Percentiles rank a stretch among this genome's conserved stretches.
Evolutionary conservation across 2,888 invertebrate species (phyloP).

Genomic region (Ophion costatus): DNA sequence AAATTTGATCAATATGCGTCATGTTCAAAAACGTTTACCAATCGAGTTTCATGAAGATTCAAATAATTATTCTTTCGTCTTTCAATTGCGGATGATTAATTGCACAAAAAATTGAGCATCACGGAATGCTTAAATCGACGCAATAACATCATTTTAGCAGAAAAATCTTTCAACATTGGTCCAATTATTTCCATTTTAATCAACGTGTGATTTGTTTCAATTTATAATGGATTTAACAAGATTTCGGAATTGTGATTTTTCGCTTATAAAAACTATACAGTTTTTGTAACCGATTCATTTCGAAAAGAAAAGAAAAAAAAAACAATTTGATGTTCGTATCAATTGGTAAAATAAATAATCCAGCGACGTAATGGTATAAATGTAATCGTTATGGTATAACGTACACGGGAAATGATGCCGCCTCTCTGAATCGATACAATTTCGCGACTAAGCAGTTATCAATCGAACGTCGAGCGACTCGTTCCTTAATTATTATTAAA

Average conservation of each 20-base stretch:
- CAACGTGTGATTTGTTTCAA: background rate
- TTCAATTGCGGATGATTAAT: no score
- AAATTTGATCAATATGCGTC: no score
- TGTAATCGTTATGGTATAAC: constrained; percentile 53
- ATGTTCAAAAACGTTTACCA: no score
- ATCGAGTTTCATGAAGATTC: no score
- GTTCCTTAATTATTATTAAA: constrained; percentile 28
- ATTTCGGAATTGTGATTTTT: constrained; percentile 8
- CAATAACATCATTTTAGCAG: background rate
- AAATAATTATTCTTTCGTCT: no score
- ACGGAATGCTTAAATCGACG: background rate
- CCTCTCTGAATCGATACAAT: constrained; percentile 52
- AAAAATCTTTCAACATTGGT: background rate
- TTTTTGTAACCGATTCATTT: constrained; percentile 10
- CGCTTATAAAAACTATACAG: constrained; percentile 1
- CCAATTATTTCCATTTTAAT: constrained; percentile 9
- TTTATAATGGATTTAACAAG: background rate
- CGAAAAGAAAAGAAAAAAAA: background rate
- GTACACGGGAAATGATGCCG: constrained; percentile 46
- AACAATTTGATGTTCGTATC: constrained; percentile 5
- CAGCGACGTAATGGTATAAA: constrained; percentile 29
- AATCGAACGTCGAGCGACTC: constrained; percentile 28
- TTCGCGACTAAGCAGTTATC: constrained; percentile 38
- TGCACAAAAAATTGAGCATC: no score
- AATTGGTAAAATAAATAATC: constrained; percentile 38